Percentiles rank a stretch among this genome's conserved stretches.
phyloP scores from a whole-genome alignment of 2,888 invertebrate genomes.

The Electrophaes corylata region DNA sequence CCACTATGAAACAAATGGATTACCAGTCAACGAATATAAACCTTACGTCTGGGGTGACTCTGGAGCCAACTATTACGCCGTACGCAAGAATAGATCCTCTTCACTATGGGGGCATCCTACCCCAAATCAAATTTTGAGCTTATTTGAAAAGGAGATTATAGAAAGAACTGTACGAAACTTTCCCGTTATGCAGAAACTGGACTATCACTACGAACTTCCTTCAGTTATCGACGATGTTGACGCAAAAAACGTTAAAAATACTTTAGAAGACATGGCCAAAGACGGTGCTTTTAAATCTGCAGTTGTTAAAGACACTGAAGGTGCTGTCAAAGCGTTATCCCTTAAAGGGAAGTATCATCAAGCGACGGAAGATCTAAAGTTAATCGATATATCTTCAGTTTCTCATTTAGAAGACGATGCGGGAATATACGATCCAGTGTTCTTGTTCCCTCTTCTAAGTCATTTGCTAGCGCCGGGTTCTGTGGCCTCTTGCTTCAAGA shows the following conservation, averaged over 20 bases:
- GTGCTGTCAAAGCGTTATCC: constrained; percentile 48
- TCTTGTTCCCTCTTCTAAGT: constrained; percentile 90
- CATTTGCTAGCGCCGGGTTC: constrained; percentile 90
- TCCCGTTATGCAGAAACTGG: constrained; percentile 86
- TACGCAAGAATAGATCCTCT: constrained; percentile 80
- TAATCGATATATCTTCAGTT: constrained; percentile 49
- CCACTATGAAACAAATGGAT: constrained; percentile 87
- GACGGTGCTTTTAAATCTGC: constrained; percentile 50
- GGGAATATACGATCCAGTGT: constrained; percentile 91
- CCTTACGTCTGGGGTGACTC: constrained; percentile 94
- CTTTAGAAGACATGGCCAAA: constrained; percentile 51
- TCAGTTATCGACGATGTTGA: constrained; percentile 44
- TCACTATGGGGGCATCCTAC: constrained; percentile 89
- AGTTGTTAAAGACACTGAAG: constrained; percentile 53
- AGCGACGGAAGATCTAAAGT: constrained; percentile 44
- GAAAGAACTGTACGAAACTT: constrained; percentile 88
- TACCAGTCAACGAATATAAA: constrained; percentile 87
- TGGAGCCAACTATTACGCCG: constrained; percentile 90
- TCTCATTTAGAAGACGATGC: constrained; percentile 58
- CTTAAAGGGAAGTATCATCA: constrained; percentile 52
- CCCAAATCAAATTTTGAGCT: constrained; percentile 88
- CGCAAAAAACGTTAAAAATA: constrained; percentile 42
- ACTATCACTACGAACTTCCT: constrained; percentile 69
- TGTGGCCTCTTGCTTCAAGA: constrained; percentile 88
- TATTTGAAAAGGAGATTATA: constrained; percentile 87